Evolutionary conservation across 2,113 vertebrate genomes (phyloP).

Genomic region (Peromyscus leucopus): DNA sequence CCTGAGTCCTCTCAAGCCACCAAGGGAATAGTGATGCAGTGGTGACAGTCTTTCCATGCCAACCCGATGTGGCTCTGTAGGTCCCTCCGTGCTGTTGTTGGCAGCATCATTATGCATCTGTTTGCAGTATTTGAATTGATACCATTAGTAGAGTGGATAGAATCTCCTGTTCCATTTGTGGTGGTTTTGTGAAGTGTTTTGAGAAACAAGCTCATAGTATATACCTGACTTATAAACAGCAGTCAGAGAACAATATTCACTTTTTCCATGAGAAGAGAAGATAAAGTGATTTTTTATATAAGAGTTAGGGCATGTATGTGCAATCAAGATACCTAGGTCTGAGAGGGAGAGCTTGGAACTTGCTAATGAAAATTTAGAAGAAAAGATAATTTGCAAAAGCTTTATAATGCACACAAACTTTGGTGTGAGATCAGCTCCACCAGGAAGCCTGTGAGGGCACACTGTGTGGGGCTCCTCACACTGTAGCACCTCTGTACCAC

Average conservation of each 20-base stretch:
- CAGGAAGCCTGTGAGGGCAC: background rate
- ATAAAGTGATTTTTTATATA: background rate
- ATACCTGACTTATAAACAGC: background rate
- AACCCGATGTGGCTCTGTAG: background rate
- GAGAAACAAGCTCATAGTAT: background rate
- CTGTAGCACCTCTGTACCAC: background rate
- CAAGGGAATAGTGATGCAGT: background rate
- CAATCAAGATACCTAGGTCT: background rate
- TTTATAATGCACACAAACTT: background rate
- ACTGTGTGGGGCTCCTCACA: background rate
- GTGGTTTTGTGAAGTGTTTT: background rate
- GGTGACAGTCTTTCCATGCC: background rate
- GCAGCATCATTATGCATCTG: background rate
- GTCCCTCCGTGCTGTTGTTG: background rate
- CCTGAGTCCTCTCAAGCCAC: background rate
- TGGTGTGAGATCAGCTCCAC: background rate
- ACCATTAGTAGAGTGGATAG: background rate
- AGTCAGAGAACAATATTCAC: background rate
- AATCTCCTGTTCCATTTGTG: background rate
- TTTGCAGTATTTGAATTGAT: background rate
- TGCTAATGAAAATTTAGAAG: background rate
- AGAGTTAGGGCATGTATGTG: background rate
- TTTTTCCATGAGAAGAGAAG: background rate
- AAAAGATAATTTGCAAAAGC: background rate
- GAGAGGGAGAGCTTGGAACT: background rate